A percentile compares a stretch with the other conserved stretches of the same genome.
These are phyloP conservation scores for Spisula solida DNA, from an alignment of 2,888 invertebrate species.

Conservation along the genomic window DNA sequence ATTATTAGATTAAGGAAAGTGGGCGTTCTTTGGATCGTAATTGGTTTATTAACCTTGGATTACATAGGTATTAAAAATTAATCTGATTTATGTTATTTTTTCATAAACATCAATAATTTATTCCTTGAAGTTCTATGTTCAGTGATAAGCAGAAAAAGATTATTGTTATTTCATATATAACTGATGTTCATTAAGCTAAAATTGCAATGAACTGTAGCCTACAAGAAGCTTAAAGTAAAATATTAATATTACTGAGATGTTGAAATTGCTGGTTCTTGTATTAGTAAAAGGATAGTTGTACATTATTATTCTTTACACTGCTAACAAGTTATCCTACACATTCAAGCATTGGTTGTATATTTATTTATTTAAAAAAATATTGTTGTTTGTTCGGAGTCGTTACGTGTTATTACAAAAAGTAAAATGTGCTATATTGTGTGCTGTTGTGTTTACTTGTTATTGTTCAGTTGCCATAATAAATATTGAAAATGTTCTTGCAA, in stretches of 20 bases:
- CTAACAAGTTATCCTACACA: neutral
- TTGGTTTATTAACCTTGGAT: no score
- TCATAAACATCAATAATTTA: no score
- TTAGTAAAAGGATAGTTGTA: neutral
- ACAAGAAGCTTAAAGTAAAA: no score
- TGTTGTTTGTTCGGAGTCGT: neutral
- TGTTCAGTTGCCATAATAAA: neutral
- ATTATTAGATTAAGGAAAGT: no score
- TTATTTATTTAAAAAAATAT: neutral
- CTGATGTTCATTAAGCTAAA: neutral
- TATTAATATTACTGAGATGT: no score
- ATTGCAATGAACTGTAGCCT: no score
- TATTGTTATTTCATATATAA: neutral
- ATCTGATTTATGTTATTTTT: no score
- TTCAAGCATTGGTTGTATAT: neutral
- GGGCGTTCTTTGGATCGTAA: no score
- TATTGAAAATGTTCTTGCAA: constrained; percentile 10
- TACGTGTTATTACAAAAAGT: neutral
- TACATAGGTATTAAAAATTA: no score
- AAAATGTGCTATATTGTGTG: constrained; percentile 25
- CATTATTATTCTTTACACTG: neutral
- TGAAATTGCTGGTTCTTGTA: neutral
- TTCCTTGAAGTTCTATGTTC: no score
- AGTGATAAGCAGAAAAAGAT: neutral
- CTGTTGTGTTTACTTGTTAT: constrained; percentile 7